phyloP scores from a whole-genome alignment of 2,113 vertebrate genomes.

The Gymnarchus niloticus region DNA sequence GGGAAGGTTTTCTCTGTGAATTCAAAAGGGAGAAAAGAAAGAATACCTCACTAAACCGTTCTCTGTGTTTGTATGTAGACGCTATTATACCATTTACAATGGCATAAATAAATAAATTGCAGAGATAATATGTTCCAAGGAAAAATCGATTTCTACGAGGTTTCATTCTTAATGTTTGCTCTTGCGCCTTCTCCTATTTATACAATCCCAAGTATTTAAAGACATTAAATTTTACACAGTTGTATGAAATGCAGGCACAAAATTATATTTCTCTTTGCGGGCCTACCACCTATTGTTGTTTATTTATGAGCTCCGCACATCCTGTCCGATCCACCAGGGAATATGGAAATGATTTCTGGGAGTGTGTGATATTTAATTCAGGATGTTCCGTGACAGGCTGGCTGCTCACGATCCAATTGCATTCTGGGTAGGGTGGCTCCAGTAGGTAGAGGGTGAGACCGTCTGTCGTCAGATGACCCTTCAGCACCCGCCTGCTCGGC shows the following conservation, averaged over 20 bases:
- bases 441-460: conserved; percentile 22
- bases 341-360: conserved; percentile 92
- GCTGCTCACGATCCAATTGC: conserved; percentile 18
- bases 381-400: conserved; percentile 68
- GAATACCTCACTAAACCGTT: conserved; percentile 50
- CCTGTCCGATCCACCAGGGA: conserved; percentile 69
- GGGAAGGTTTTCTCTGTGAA: neutral
- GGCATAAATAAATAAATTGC: conserved; percentile 65
- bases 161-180: conserved; percentile 77
- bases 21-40: conserved; percentile 30
- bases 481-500: neutral
- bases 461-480: conserved; percentile 33
- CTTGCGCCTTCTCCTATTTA: conserved; percentile 69
- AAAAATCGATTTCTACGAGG: conserved; percentile 85
- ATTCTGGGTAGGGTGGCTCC: conserved; percentile 21
- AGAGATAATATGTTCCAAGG: conserved; percentile 74
- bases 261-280: conserved; percentile 87
- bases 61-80: conserved; percentile 49
- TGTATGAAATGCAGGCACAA: conserved; percentile 88
- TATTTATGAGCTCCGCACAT: conserved; percentile 89
- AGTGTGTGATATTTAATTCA: conserved; percentile 78
- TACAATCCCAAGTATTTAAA: conserved; percentile 85
- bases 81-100: conserved; percentile 53
- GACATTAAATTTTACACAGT: conserved; percentile 89
- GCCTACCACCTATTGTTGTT: conserved; percentile 83